Conservation (phyloP, 2,888 invertebrate species). For the Drosophila prolongata region DNA sequence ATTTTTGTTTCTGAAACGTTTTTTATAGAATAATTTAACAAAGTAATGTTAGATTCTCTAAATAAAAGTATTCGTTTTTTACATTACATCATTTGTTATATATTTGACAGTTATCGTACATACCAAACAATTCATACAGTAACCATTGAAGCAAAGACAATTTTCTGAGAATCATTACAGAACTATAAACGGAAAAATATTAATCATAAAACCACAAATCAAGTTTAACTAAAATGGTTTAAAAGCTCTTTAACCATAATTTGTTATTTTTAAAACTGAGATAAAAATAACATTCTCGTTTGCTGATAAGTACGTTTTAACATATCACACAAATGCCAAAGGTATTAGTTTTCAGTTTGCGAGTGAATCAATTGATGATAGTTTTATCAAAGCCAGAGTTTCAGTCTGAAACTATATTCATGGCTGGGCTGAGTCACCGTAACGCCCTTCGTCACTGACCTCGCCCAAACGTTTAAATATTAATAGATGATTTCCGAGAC, state of each 20-base stretch:
- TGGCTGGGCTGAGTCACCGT: constrained; percentile 19
- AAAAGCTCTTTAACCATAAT: neutral
- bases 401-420: constrained; percentile 12
- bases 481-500: constrained; percentile 26
- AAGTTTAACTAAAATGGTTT: too few relatives aligned
- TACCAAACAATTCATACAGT: neutral
- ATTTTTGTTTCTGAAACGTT: constrained; percentile 1
- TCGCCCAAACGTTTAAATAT: constrained; percentile 49
- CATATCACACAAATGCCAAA: neutral
- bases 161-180: neutral
- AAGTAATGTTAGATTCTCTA: too few relatives aligned
- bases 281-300: neutral
- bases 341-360: neutral
- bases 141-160: neutral
- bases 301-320: too few relatives aligned
- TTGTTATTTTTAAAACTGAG: neutral
- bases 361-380: constrained; percentile 25
- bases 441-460: constrained; percentile 58
- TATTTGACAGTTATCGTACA: neutral
- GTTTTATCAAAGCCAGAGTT: constrained; percentile 6
- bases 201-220: too few relatives aligned
- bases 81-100: too few relatives aligned
- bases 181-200: too few relatives aligned
- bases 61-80: too few relatives aligned
- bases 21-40: neutral